Evolutionary conservation across 37 sponge, comb jelly and placozoan genomes (phyloP).

Genomic region (Spongia lamella): DNA sequence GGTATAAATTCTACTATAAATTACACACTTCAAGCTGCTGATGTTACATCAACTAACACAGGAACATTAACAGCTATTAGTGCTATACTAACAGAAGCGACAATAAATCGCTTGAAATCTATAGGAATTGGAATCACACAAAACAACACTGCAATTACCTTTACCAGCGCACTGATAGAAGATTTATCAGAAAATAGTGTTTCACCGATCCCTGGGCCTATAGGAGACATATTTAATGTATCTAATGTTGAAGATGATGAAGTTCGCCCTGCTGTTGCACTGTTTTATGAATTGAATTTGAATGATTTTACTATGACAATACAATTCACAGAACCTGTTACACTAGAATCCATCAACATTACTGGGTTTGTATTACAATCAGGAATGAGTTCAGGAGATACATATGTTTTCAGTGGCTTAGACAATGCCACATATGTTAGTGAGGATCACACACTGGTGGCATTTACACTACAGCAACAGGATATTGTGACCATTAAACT

Average conservation of each 20-base stretch:
- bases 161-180: too few relatives aligned
- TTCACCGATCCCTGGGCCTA: conserved; percentile 1
- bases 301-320: conserved; percentile 22
- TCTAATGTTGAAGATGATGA: conserved; percentile 62
- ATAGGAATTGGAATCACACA: conserved; percentile 19
- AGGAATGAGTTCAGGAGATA: background rate
- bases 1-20: conserved; percentile 54
- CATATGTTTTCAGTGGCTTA: too few relatives aligned
- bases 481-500: conserved; percentile 51
- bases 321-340: conserved; percentile 45
- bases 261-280: conserved; percentile 52
- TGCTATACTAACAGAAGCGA: conserved; percentile 1
- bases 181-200: too few relatives aligned
- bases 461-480: conserved; percentile 30
- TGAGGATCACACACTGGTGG: conserved; percentile 41
- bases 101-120: conserved; percentile 19
- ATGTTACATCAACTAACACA: conserved; percentile 22
- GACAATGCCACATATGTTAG: conserved; percentile 22
- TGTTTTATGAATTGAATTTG: conserved; percentile 73
- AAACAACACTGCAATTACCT: conserved; percentile 17
- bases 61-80: conserved; percentile 12
- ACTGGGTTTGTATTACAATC: conserved; percentile 59
- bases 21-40: conserved; percentile 54
- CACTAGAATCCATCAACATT: conserved; percentile 5
- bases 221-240: conserved; percentile 42